These are phyloP conservation scores for Clarias batrachus DNA, from an alignment of 2,113 vertebrate genomes.

Conservation along the genomic window DNA sequence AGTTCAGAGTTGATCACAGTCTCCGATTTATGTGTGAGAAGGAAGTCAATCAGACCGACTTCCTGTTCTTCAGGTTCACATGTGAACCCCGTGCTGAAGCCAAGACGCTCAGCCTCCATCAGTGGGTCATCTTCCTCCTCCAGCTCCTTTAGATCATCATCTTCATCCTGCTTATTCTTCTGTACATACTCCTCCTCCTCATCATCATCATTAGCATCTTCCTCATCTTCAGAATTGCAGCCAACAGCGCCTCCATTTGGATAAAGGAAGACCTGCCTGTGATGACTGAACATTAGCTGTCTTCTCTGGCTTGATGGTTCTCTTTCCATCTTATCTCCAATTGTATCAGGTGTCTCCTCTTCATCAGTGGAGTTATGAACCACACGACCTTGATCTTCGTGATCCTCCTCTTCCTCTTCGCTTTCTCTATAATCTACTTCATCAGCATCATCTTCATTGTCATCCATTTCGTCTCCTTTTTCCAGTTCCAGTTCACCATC, in stretches of 20 bases:
- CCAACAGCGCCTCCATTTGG: constrained; percentile 61
- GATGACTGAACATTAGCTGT: constrained; percentile 61
- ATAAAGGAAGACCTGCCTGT: constrained; percentile 63
- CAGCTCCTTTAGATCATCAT: constrained; percentile 44
- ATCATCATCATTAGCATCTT: constrained; percentile 51
- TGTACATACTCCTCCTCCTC: constrained; percentile 40
- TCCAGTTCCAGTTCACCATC: constrained; percentile 7
- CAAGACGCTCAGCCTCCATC: constrained; percentile 82
- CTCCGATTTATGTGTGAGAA: constrained; percentile 36
- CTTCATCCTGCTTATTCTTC: constrained; percentile 63
- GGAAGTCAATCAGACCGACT: constrained; percentile 43
- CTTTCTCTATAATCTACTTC: constrained; percentile 26
- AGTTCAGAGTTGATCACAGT: constrained; percentile 14
- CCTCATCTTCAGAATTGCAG: constrained; percentile 46
- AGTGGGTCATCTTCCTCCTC: constrained; percentile 72
- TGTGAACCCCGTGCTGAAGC: constrained; percentile 69
- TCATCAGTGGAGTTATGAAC: constrained; percentile 44
- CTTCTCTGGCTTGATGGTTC: constrained; percentile 47
- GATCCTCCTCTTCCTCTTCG: constrained; percentile 51
- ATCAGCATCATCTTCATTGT: constrained; percentile 40
- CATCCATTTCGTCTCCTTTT: constrained; percentile 43
- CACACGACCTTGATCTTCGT: constrained; percentile 57
- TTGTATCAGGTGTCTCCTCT: constrained; percentile 52
- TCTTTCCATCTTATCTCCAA: constrained; percentile 48
- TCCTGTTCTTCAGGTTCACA: constrained; percentile 76